Evolutionary conservation across 2,797 vertebrate species (phyloP).

Genomic region (Melanotaenia nigrans): DNA sequence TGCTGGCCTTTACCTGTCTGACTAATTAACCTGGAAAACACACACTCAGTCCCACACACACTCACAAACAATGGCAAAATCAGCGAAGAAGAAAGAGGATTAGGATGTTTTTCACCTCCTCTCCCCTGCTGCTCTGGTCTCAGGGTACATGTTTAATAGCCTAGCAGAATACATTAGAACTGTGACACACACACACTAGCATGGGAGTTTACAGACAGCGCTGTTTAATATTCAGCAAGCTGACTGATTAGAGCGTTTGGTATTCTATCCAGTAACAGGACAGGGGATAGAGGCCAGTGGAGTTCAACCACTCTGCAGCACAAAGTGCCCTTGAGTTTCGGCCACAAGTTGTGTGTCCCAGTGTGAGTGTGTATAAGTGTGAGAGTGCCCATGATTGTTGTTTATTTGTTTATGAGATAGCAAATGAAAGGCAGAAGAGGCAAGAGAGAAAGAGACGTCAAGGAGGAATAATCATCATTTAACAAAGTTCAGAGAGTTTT

Average conservation of each 20-base stretch:
- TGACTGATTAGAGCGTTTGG: slow-evolving; percentile 69
- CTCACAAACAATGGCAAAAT: slow-evolving; percentile 29
- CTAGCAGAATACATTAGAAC: slow-evolving; percentile 60
- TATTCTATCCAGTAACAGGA: slow-evolving; percentile 67
- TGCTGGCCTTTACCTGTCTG: slow-evolving; percentile 49
- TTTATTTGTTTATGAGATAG: slow-evolving; percentile 30
- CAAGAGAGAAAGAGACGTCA: slow-evolving; percentile 30
- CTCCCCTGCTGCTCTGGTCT: slow-evolving; percentile 62
- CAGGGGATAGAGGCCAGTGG: slow-evolving; percentile 55
- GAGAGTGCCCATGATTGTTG: neutral
- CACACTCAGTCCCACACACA: neutral
- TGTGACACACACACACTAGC: slow-evolving; percentile 31
- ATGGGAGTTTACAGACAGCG: slow-evolving; percentile 43
- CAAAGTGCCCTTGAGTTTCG: slow-evolving; percentile 68
- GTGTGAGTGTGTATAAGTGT: slow-evolving; percentile 3
- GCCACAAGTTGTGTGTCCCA: slow-evolving; percentile 22
- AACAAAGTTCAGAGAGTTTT: slow-evolving; percentile 32
- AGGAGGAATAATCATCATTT: slow-evolving; percentile 45
- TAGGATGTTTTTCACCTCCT: slow-evolving; percentile 31
- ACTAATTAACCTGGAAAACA: slow-evolving; percentile 59
- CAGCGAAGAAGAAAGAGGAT: slow-evolving; percentile 42
- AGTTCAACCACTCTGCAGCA: slow-evolving; percentile 60
- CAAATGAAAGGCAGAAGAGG: slow-evolving; percentile 14
- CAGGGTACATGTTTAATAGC: slow-evolving; percentile 55
- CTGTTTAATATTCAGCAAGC: slow-evolving; percentile 74